A percentile compares a stretch with the other conserved stretches of the same genome.
Evolutionary conservation across 2,113 vertebrate species (phyloP).

Genomic region (Ceuthmochares aereus): DNA sequence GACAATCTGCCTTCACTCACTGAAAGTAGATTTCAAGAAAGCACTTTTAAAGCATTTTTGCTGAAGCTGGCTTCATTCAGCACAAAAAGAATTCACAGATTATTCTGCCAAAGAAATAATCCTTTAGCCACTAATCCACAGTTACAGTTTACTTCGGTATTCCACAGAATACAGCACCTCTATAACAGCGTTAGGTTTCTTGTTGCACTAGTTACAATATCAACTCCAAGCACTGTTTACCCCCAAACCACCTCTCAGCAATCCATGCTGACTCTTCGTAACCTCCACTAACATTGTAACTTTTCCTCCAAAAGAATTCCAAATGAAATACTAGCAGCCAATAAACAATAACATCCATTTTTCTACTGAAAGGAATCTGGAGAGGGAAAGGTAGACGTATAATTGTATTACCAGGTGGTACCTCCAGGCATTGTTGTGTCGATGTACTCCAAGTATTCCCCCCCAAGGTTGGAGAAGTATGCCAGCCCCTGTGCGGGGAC

Average conservation of each 20-base stretch:
- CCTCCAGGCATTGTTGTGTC: accelerated
- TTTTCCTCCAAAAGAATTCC: background rate
- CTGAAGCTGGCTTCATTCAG: background rate
- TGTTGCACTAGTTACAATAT: background rate
- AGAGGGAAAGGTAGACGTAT: background rate
- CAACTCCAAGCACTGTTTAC: background rate
- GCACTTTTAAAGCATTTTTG: background rate
- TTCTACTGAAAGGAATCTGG: background rate
- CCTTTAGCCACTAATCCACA: background rate
- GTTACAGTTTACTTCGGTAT: background rate
- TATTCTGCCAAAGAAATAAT: background rate
- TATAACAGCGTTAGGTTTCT: background rate
- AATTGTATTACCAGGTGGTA: background rate
- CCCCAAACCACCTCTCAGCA: background rate
- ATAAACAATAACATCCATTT: background rate
- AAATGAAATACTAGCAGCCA: background rate
- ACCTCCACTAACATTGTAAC: background rate
- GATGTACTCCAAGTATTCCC: background rate
- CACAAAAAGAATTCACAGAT: background rate
- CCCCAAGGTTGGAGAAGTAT: background rate
- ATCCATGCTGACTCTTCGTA: background rate
- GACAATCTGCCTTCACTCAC: background rate
- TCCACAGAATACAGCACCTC: background rate
- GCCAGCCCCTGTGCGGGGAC: background rate
- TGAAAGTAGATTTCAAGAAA: background rate